Conservation (phyloP, 1,140 invertebrate species). For the Zaprionus camerounensis region DNA sequence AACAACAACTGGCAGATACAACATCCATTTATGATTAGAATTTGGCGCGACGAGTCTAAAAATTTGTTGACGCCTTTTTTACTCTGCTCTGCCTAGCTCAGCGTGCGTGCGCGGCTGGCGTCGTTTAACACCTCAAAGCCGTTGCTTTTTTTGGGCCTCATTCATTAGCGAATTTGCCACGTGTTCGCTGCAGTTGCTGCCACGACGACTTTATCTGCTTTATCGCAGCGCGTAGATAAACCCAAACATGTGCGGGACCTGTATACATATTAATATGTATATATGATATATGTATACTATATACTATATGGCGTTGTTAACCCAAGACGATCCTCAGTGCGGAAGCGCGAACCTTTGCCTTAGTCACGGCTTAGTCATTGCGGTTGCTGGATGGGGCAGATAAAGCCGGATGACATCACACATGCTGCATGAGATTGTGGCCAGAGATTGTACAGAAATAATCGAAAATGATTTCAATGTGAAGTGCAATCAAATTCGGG, state of each 20-base stretch:
- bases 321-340: neutral
- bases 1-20: conserved; percentile 26
- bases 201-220: too few species aligned
- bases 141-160: conserved; percentile 24
- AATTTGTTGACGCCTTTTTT: conserved; percentile 65
- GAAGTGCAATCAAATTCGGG: conserved; percentile 44
- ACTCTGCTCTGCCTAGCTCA: conserved; percentile 9
- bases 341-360: neutral
- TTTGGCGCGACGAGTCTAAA: conserved; percentile 49
- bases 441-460: conserved; percentile 24
- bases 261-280: neutral
- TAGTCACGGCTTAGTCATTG: neutral
- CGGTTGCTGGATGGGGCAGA: too few species aligned
- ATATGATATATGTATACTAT: neutral
- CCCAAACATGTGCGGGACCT: neutral
- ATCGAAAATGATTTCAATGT: conserved; percentile 36
- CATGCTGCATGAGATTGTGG: conserved; percentile 33
- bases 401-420: conserved; percentile 32
- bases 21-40: conserved; percentile 63
- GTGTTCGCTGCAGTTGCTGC: conserved; percentile 43
- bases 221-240: too few species aligned
- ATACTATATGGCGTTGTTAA: neutral
- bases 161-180: conserved; percentile 72
- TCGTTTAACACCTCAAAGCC: conserved; percentile 75
- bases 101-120: neutral